Percentiles rank a stretch among this genome's conserved stretches.
These are phyloP conservation scores for Brenthis daphne DNA, from an alignment of 2,888 invertebrate species.

Conservation along the genomic window DNA sequence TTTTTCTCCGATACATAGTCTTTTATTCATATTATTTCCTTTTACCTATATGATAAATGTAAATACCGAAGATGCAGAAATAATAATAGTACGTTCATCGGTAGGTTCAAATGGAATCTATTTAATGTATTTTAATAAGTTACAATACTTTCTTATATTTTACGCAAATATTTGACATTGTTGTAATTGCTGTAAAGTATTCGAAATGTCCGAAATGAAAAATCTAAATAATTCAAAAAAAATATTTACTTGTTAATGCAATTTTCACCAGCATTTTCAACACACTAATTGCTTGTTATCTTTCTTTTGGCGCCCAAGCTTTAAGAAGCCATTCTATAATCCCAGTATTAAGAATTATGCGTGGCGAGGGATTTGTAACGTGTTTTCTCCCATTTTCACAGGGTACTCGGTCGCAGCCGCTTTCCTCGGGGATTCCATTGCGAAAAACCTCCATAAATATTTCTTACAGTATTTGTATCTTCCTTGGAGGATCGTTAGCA, in stretches of 20 bases:
- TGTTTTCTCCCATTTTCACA: constrained; percentile 75
- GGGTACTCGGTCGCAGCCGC: constrained; percentile 63
- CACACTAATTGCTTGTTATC: constrained; percentile 73
- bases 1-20: too few species aligned
- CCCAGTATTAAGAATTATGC: constrained; percentile 77
- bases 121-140: too few species aligned
- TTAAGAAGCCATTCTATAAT: constrained; percentile 77
- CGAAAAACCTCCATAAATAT: constrained; percentile 82
- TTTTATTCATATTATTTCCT: too few species aligned
- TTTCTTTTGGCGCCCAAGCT: constrained; percentile 75
- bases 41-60: too few species aligned
- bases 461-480: constrained; percentile 81
- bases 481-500: constrained; percentile 80
- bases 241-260: background rate
- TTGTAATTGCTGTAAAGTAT: too few species aligned
- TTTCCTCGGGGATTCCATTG: constrained; percentile 72
- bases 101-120: too few species aligned
- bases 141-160: too few species aligned
- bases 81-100: too few species aligned
- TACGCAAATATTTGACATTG: too few species aligned
- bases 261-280: constrained; percentile 16
- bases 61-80: too few species aligned
- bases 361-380: constrained; percentile 75
- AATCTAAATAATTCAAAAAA: too few species aligned
- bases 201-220: too few species aligned